Evolutionary conservation across 2,888 invertebrate genomes (phyloP).

Genomic region (Operophtera brumata): DNA sequence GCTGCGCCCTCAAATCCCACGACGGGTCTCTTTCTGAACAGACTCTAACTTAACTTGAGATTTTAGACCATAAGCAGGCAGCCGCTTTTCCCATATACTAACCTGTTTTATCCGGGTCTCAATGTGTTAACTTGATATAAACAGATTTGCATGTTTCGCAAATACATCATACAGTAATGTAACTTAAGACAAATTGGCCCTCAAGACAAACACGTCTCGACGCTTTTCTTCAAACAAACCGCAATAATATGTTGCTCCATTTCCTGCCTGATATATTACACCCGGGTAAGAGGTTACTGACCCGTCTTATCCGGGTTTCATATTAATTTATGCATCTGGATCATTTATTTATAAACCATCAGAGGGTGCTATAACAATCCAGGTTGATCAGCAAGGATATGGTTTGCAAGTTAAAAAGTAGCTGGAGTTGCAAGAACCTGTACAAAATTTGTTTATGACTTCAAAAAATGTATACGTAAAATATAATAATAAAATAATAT

Average conservation of each 20-base stretch:
- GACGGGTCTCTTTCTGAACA: too few species aligned
- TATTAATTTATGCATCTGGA: constrained; percentile 2
- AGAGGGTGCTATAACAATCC: neutral
- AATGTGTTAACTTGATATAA: neutral
- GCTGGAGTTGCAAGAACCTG: too few species aligned
- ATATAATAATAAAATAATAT: too few species aligned
- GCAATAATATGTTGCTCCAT: neutral
- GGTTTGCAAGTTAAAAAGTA: neutral
- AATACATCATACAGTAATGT: neutral
- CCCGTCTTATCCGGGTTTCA: constrained; percentile 12
- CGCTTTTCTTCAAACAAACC: constrained; percentile 6
- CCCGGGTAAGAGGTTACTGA: constrained; percentile 4
- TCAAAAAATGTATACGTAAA: too few species aligned
- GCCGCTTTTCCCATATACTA: neutral
- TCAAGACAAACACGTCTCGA: constrained; percentile 5
- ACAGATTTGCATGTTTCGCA: neutral
- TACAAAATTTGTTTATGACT: too few species aligned
- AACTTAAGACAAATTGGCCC: constrained; percentile 5
- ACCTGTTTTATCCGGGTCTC: neutral
- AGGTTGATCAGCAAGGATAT: neutral
- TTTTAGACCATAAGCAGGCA: too few species aligned
- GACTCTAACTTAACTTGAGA: too few species aligned
- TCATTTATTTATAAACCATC: neutral
- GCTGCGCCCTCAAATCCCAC: too few species aligned
- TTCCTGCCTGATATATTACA: neutral